These are phyloP conservation scores for Platycheirus rosarum DNA, from an alignment of 2,888 invertebrate species.

Conservation along the genomic window DNA sequence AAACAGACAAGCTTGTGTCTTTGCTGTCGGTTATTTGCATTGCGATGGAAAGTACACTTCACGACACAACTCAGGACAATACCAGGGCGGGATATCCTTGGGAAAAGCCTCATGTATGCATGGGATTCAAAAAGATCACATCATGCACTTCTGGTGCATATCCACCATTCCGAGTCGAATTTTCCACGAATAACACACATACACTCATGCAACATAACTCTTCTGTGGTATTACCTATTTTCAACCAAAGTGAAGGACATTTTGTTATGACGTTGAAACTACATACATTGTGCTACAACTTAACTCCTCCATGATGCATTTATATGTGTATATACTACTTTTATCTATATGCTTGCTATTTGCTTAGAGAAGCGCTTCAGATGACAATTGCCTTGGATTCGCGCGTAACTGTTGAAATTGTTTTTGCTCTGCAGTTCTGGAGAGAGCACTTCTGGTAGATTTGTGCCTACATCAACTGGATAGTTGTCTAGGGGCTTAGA, in stretches of 20 bases:
- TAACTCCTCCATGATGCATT: background rate
- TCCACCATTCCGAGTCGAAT: constrained; percentile 51
- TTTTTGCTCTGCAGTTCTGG: background rate
- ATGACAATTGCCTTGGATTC: constrained; percentile 18
- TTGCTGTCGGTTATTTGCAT: constrained; percentile 46
- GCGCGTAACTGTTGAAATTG: constrained; percentile 9
- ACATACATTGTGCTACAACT: constrained; percentile 2
- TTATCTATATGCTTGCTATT: background rate
- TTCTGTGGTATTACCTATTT: too few species aligned
- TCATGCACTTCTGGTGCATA: constrained; percentile 59
- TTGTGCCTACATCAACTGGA: constrained; percentile 11
- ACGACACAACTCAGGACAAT: constrained; percentile 14
- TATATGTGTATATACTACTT: constrained; percentile 4
- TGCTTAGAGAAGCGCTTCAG: background rate
- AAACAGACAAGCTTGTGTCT: background rate
- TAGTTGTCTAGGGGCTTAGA: constrained; percentile 7
- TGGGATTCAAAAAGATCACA: constrained; percentile 63
- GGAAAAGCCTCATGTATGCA: constrained; percentile 64
- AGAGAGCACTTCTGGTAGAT: constrained; percentile 10
- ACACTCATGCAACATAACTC: too few species aligned
- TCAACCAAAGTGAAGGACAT: constrained; percentile 27
- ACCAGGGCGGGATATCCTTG: constrained; percentile 27
- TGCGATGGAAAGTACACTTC: constrained; percentile 39
- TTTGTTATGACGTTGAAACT: constrained; percentile 27
- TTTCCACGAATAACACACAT: constrained; percentile 68